A percentile compares a stretch with the other conserved stretches of the same genome.
phyloP scores from a whole-genome alignment of 2,888 invertebrate genomes.

The Piscicola geometra region DNA sequence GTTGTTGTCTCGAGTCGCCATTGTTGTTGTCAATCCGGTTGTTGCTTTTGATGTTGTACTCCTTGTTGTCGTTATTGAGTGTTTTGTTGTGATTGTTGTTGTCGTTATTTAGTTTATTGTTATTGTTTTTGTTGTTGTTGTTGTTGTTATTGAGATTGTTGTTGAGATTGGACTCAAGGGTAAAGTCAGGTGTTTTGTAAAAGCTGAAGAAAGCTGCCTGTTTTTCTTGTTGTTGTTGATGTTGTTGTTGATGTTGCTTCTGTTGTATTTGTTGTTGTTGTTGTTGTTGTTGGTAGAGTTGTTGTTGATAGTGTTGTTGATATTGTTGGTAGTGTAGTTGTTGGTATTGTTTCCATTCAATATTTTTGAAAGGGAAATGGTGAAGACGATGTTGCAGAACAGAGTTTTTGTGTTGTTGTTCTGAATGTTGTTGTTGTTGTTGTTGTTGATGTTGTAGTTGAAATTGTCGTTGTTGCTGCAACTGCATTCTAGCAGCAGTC shows the following conservation, averaged over 20 bases:
- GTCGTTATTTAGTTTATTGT: not conserved
- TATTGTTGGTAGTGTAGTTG: conserved; percentile 23
- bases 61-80: too few relatives aligned
- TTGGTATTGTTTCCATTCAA: conserved; percentile 3
- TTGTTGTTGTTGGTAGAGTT: conserved; percentile 15
- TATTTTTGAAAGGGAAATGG: not conserved
- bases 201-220: not conserved
- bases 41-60: conserved; percentile 7
- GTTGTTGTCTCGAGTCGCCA: too few relatives aligned
- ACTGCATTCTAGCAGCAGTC: conserved; percentile 13
- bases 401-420: not conserved
- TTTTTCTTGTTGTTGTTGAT: not conserved
- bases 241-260: not conserved
- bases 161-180: not conserved
- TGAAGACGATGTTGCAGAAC: not conserved
- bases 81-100: not conserved
- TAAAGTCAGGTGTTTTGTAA: too few relatives aligned
- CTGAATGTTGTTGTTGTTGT: conserved; percentile 15
- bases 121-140: conserved; percentile 1
- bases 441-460: conserved; percentile 11
- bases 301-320: conserved; percentile 25
- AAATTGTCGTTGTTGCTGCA: conserved; percentile 23
- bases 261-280: not conserved
- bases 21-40: conserved; percentile 18
- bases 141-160: not conserved